Evolutionary conservation across 2,888 invertebrate genomes (phyloP), one percentile per base, ranked within the genome.

Genomic region (Catonia carolina): DNA sequence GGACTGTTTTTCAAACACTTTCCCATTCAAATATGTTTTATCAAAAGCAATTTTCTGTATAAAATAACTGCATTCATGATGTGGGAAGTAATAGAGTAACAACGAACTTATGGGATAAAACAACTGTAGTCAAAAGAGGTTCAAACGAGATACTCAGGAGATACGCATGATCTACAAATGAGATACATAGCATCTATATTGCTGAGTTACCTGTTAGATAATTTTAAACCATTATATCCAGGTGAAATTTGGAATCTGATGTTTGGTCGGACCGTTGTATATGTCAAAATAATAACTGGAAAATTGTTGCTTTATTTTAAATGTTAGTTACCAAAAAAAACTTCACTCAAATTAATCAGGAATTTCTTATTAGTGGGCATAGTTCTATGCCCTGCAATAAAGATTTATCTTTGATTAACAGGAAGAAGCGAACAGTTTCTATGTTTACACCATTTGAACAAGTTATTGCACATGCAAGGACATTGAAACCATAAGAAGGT

Each of bases 261-360:
- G 18, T 52, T 45, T 66, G 63, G 63, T 64, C 62, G 17, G 66
- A 66, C 55, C 20, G 63, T 53, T 66, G 62, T 53, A 55, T 60
- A 12, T 63, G 61, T 8, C 65, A 66, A 54, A 63, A 64, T 50
- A 65, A 66, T 54, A 66, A 66, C 51, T 62, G 59, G 60, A 35
- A 33, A 7, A 59, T 59, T n/a, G 47, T 65, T 14, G 33, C 14
- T 45, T 5, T 47, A 23, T 4, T 47, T 10, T 35, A 55, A 15
- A 20, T 56, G 61, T 36, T 52, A 58, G 45, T 59, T 51, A 14
- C 27, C 27, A 22, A 37, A 36, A 20, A 53, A 41, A 63, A 63
- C 49, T 65, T 66, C 53, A 57, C 62, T 15, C 36, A 59, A 52
- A 49, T 62, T n/a, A 17, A 64, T 17, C 63, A 66, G 45, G 66